phyloP scores from a whole-genome alignment of 1,140 invertebrate species.

The Pseudomyrmex sp. region DNA sequence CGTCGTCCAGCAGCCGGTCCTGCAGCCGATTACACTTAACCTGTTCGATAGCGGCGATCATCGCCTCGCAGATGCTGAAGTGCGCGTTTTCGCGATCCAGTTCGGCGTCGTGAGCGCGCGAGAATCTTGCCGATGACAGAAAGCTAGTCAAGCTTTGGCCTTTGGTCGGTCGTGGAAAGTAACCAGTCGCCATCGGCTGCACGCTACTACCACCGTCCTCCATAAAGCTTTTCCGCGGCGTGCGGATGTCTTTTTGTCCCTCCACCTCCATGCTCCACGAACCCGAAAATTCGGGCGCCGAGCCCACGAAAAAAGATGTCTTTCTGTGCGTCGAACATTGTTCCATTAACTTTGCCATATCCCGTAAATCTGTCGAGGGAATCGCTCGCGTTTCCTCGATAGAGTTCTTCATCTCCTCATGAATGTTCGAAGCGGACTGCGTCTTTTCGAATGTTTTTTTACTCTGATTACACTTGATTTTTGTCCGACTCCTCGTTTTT shows the following conservation, averaged over 20 bases:
- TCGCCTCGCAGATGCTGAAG: conserved; percentile 93
- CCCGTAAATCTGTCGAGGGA: no score
- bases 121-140: conserved; percentile 90
- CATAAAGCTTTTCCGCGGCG: conserved; percentile 87
- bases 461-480: conserved; percentile 39
- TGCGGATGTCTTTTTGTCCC: conserved; percentile 86
- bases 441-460: conserved; percentile 37
- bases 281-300: conserved; percentile 77
- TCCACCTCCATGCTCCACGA: conserved; percentile 78
- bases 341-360: conserved; percentile 10
- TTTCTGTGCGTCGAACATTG: conserved; percentile 56
- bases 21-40: conserved; percentile 85
- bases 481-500: conserved; percentile 58
- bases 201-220: conserved; percentile 87
- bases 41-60: conserved; percentile 93
- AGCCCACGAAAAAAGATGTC: conserved; percentile 70
- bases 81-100: conserved; percentile 95
- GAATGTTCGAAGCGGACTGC: conserved; percentile 69
- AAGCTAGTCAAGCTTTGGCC: conserved; percentile 92
- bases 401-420: conserved; percentile 58
- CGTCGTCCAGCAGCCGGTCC: conserved; percentile 82
- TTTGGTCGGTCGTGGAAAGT: conserved; percentile 88
- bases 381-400: conserved; percentile 43
- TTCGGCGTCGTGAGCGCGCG: conserved; percentile 89
- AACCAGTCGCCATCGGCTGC: conserved; percentile 86